Evolutionary conservation across 2,113 vertebrate species (phyloP).

Genomic region (Meleagris gallopavo): DNA sequence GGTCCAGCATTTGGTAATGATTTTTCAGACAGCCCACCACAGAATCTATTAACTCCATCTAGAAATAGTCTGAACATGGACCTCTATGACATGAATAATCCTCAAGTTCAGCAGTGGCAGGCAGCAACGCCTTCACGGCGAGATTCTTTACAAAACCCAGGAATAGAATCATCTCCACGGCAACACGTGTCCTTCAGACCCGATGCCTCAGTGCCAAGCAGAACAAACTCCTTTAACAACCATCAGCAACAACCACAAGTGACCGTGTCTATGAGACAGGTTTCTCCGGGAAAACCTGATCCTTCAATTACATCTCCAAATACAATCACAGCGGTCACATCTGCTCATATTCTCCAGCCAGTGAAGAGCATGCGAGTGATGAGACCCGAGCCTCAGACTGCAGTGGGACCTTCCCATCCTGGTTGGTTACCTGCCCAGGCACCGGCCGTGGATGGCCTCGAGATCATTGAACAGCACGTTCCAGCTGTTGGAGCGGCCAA

Average conservation of each 20-base stretch:
- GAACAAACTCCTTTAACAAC: slow-evolving; percentile 94
- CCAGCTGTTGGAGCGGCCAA: slow-evolving; percentile 79
- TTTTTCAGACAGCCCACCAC: slow-evolving; percentile 87
- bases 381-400: slow-evolving; percentile 95
- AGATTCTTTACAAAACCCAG: slow-evolving; percentile 82
- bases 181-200: slow-evolving; percentile 86
- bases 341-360: slow-evolving; percentile 93
- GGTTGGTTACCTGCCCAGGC: slow-evolving; percentile 88
- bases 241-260: slow-evolving; percentile 85
- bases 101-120: slow-evolving; percentile 84
- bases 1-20: slow-evolving; percentile 85
- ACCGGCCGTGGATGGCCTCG: slow-evolving; percentile 69
- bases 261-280: slow-evolving; percentile 79
- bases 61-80: slow-evolving; percentile 94
- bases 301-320: slow-evolving; percentile 85
- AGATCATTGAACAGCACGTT: slow-evolving; percentile 82
- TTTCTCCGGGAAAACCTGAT: slow-evolving; percentile 84
- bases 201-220: slow-evolving; percentile 86
- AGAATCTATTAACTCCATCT: slow-evolving; percentile 85
- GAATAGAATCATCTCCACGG: slow-evolving; percentile 80
- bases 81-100: slow-evolving; percentile 82
- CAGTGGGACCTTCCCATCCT: slow-evolving; percentile 94
- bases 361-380: slow-evolving; percentile 96
- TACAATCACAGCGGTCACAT: slow-evolving; percentile 92
- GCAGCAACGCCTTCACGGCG: slow-evolving; percentile 78